Base-by-base conservation (phyloP, 2,113 vertebrate species). In the Heterotilapia buettikoferi region DNA sequence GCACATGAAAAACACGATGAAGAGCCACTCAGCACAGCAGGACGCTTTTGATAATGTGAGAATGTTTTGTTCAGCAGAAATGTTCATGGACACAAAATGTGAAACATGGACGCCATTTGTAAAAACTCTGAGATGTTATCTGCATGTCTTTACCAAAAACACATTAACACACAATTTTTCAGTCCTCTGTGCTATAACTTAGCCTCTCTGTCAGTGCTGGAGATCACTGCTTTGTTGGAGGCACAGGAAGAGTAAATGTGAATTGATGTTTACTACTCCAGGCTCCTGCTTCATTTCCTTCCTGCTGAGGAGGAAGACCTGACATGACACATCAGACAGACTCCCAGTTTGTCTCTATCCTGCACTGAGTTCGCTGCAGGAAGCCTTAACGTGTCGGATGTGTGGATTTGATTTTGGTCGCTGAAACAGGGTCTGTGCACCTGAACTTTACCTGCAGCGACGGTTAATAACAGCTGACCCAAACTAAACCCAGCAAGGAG, bases 231-330 rank as follows among this genome's bases (percentile, higher is more conserved):
- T 50, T 29, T 50, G 71, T 47, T 76, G 43, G 0, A 50, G 71
- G 24, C 43, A 0, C 43, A 33, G 12, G 29, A 47, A 18, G 26
- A 66, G 9, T 83, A 40, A 52, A 53, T 71, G 45, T 71, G 82
- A 71, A 68, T 26, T 24, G 45, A 66, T 84, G 40, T 83, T 83
- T 82, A 63, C 56, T 16, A 7, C 29, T 63, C 12, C 43, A n/a
- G 29, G n/a, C n/a, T 84, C 36, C n/a, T 19, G 21, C 47, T 84
- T 84, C 82, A 71, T 73, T 63, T 52, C n/a, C 31, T 71, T 84
- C 81, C 61, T 54, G 45, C 31, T 16, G 82, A 5, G 61, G 14
- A 71, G 82, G 61, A 53, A 84, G 47, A 84, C 59, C 45, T 84
- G 82, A 71, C 63, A 21, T 71, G 61, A 50, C 61, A 54, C 82